Conservation (phyloP, 2,888 invertebrate genomes). For the Macrophya annulata region DNA sequence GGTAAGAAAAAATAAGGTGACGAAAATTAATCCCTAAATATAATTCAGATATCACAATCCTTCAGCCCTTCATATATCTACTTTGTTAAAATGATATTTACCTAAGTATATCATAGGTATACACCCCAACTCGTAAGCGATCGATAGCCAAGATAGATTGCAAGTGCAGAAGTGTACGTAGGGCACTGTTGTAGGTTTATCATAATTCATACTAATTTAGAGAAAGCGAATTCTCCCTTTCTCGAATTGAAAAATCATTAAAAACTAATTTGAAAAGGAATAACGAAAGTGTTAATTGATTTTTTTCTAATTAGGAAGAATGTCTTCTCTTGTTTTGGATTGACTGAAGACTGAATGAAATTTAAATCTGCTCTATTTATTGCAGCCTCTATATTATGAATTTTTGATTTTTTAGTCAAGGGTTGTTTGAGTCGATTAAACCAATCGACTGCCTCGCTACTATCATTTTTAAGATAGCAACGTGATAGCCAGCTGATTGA, state of each 20-base stretch:
- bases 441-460: neutral
- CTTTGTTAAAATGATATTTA: neutral
- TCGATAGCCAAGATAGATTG: constrained; percentile 11
- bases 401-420: neutral
- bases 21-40: neutral
- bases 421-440: neutral
- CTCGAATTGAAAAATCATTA: neutral
- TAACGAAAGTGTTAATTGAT: neutral
- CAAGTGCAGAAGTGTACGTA: neutral
- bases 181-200: neutral
- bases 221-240: neutral
- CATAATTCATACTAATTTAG: neutral
- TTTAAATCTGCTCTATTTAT: neutral
- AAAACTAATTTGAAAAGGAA: neutral
- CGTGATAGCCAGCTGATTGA: neutral
- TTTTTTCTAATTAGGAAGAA: neutral
- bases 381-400: neutral
- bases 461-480: neutral
- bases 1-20: constrained; percentile 77
- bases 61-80: neutral
- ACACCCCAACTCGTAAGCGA: neutral
- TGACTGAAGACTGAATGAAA: neutral
- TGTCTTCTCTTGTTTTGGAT: neutral
- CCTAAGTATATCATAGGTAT: neutral
- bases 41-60: neutral